A percentile compares a stretch with the other conserved stretches of the same genome.
Evolutionary conservation across 37 sponge, comb jelly and placozoan species (phyloP).

Genomic region (Aplysina aerophoba): DNA sequence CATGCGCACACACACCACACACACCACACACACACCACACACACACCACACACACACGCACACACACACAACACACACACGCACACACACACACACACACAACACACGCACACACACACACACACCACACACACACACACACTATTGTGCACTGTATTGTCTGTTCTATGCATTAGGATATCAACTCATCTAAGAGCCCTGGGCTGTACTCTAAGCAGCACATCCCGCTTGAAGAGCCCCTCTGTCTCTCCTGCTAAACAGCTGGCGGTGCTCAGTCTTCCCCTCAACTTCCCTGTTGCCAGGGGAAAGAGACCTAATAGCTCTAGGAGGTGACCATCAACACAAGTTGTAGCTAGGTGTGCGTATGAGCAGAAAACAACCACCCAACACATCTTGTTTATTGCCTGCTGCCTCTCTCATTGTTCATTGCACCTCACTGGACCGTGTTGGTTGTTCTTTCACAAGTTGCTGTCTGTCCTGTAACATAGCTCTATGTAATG

Average conservation of each 20-base stretch:
- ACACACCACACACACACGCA: background rate
- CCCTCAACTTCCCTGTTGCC: conserved; percentile 11
- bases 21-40: too few species aligned
- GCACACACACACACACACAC: background rate
- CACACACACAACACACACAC: conserved; percentile 8
- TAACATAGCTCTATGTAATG: too few species aligned
- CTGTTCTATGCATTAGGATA: background rate
- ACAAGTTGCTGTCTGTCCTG: too few species aligned
- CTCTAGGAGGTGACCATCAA: too few species aligned
- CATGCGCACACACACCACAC: too few species aligned
- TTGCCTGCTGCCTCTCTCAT: too few species aligned
- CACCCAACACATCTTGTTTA: too few species aligned
- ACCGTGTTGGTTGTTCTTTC: too few species aligned
- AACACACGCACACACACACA: background rate
- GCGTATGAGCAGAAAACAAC: too few species aligned
- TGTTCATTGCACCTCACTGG: too few species aligned
- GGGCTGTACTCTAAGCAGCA: background rate
- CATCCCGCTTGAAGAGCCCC: background rate
- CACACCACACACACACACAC: conserved; percentile 24
- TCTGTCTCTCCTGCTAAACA: background rate
- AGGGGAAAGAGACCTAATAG: background rate
- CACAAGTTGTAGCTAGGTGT: too few species aligned
- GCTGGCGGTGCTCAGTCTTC: background rate
- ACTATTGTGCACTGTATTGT: background rate
- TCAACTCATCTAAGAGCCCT: conserved; percentile 7